Evolutionary conservation across 2,888 invertebrate species (phyloP).

Genomic region (Agrotis clavis): DNA sequence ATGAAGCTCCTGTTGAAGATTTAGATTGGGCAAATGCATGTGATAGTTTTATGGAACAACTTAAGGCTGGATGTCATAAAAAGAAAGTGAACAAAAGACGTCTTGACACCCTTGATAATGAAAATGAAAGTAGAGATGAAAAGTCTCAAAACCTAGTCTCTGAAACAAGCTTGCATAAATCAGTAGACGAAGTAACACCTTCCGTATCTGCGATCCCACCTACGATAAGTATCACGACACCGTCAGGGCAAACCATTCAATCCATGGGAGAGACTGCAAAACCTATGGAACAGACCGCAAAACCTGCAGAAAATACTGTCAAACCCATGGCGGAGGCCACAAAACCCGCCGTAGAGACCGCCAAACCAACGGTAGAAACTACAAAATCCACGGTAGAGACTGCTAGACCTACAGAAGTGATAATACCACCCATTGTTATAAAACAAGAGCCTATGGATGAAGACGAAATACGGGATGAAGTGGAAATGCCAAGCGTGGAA

Average conservation of each 20-base stretch:
- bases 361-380: not conserved
- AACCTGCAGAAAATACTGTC: not conserved
- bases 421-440: slow-evolving; percentile 62
- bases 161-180: slow-evolving; percentile 50
- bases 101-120: slow-evolving; percentile 73
- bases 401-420: slow-evolving; percentile 3
- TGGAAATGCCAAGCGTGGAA: slow-evolving; percentile 41
- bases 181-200: slow-evolving; percentile 45
- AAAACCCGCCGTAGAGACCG: slow-evolving; percentile 1
- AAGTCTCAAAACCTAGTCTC: slow-evolving; percentile 51
- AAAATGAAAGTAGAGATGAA: slow-evolving; percentile 72
- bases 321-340: not conserved
- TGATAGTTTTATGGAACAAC: slow-evolving; percentile 95
- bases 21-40: slow-evolving; percentile 93
- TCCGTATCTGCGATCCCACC: slow-evolving; percentile 37
- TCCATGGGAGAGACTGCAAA: not conserved
- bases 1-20: slow-evolving; percentile 76
- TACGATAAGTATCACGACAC: not conserved
- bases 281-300: slow-evolving; percentile 4
- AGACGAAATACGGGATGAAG: slow-evolving; percentile 72
- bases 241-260: slow-evolving; percentile 24
- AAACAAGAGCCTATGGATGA: slow-evolving; percentile 85
- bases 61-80: slow-evolving; percentile 91
- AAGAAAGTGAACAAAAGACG: slow-evolving; percentile 91
- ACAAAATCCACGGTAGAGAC: slow-evolving; percentile 24